Evolutionary conservation across 2,888 invertebrate genomes (phyloP), one percentile per base, ranked within the genome.

Genomic region (Cheilosia variabilis): DNA sequence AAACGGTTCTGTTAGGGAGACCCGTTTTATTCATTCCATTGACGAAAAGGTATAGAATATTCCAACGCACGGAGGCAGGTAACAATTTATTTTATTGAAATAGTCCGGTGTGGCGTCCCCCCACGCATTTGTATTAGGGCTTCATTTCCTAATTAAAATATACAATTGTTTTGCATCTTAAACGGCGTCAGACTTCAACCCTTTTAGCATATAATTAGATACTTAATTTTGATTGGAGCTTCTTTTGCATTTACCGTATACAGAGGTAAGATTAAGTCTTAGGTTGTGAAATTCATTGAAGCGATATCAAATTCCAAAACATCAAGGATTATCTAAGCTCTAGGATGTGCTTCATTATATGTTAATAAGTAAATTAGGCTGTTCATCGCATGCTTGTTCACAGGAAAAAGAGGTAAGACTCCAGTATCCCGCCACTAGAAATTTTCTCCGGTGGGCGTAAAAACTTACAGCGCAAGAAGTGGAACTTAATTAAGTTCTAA

Each of bases 321-420:
- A 71, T 71, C 55, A 69, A 41, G 78, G 78, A 78, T 78, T 69
- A 78, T 57, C 69, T 63, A 43, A 78, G 69, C 57, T 41, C 55
- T 41, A 50, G 69, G 50, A 69, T 78, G 78, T 69, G 78, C 78
- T 71, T 78, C 78, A 71, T 78, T 63, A 78, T 78, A 78, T 78
- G 69, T 78, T 55, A 78, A 78, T 78, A 69, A 78, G 78, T 71
- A 78, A 78, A 78, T 71, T 62, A 65, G 55, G 60, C 60, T 60
- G 60, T 71, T 78, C 58, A 62, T 71, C 31, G 78, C 52, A 53
- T 50, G 55, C 60, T 78, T 71, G 47, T 69, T 53, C 47, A 17
- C 24, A 62, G 37, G 37, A 27, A 71, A 13, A 69, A 55, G 69
- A 78, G 69, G 55, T 71, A 62, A 31, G 45, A 62, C 27, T 15